Percentiles rank a stretch among this genome's conserved stretches.
Conservation (phyloP, 2,888 invertebrate genomes). For the Drepanosiphum platanoidis region DNA sequence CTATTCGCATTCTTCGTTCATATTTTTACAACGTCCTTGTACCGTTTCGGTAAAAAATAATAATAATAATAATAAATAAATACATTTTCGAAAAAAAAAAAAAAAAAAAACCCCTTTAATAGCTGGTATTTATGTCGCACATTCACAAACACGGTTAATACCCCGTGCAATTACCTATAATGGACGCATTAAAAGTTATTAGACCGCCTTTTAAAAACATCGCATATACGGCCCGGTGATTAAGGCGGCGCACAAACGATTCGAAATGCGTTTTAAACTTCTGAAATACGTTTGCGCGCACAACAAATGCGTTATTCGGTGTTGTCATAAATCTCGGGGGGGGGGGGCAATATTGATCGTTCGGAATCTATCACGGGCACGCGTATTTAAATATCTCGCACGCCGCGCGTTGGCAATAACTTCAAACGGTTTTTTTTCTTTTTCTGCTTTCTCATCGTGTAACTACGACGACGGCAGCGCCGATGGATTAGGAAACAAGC, state of each 20-base stretch:
- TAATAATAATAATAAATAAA: neutral
- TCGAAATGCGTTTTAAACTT: neutral
- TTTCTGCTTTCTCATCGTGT: constrained; percentile 34
- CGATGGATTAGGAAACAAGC: constrained; percentile 14
- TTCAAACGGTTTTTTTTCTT: constrained; percentile 2
- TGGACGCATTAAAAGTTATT: constrained; percentile 37
- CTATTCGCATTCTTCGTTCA: constrained; percentile 21
- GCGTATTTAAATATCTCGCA: constrained; percentile 11
- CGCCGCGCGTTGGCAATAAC: constrained; percentile 18
- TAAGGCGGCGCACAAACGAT: constrained; percentile 23
- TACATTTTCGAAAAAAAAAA: neutral
- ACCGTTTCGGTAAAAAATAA: neutral
- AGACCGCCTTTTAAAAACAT: constrained; percentile 11
- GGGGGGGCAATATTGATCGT: constrained; percentile 7
- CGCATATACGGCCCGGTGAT: constrained; percentile 9
- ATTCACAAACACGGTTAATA: neutral
- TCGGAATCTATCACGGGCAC: neutral
- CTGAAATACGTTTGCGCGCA: neutral
- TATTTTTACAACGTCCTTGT: constrained; percentile 26
- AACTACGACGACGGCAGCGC: no score
- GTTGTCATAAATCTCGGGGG: constrained; percentile 20
- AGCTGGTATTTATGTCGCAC: constrained; percentile 7
- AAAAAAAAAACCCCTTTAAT: neutral
- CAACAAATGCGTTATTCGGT: neutral
- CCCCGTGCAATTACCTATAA: constrained; percentile 1